phyloP scores from a whole-genome alignment of 1,140 invertebrate species.

The Bombus confusus region DNA sequence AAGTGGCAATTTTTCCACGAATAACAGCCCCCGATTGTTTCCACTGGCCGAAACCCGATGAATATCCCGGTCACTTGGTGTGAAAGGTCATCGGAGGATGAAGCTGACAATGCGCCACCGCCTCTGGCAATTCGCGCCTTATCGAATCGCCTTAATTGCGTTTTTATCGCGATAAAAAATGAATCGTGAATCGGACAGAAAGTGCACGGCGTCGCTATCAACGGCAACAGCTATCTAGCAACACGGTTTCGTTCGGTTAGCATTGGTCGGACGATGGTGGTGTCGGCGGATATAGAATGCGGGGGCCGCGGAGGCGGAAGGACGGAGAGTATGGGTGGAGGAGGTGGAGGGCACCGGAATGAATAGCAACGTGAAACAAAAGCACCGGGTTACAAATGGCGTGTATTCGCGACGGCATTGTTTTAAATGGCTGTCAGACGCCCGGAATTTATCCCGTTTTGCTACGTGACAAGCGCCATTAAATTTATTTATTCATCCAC shows the following conservation, averaged over 20 bases:
- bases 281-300: constrained; percentile 63
- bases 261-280: constrained; percentile 61
- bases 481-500: constrained; percentile 80
- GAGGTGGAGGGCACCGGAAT: constrained; percentile 67
- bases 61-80: not conserved
- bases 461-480: constrained; percentile 79
- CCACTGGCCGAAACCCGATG: constrained; percentile 17
- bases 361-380: constrained; percentile 81
- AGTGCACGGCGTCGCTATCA: constrained; percentile 57
- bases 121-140: constrained; percentile 70
- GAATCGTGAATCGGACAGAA: constrained; percentile 71
- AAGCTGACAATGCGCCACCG: constrained; percentile 46
- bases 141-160: constrained; percentile 77
- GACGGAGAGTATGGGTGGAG: constrained; percentile 40
- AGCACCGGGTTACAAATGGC: constrained; percentile 81
- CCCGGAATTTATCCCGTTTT: constrained; percentile 81
- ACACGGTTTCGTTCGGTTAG: constrained; percentile 35
- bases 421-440: constrained; percentile 82
- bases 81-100: constrained; percentile 45
- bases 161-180: constrained; percentile 80
- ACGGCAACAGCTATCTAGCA: constrained; percentile 32
- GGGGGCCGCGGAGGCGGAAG: constrained; percentile 46
- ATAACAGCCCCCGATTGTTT: constrained; percentile 56
- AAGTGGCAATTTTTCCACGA: constrained; percentile 57
- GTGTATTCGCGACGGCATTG: constrained; percentile 82